These are phyloP conservation scores for Hylomyscus alleni DNA, from an alignment of 2,797 vertebrate species.

Conservation along the genomic window DNA sequence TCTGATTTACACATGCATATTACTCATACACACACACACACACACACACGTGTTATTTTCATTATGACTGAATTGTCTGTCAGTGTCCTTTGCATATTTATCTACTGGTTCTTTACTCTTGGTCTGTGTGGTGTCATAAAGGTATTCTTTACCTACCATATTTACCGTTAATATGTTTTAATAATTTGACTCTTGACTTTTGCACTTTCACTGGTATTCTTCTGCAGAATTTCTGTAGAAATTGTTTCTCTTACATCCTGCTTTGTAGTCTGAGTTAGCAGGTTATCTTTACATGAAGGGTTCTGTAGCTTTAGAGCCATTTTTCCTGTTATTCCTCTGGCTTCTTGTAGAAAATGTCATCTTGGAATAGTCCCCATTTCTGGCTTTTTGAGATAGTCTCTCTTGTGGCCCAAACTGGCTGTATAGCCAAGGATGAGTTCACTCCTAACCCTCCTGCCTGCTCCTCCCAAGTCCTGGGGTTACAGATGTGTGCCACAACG, in stretches of 20 bases:
- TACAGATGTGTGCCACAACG: not conserved
- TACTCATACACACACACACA: no score
- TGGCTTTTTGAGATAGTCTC: not conserved
- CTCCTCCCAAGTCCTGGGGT: not conserved
- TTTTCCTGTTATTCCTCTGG: slow-evolving; percentile 28
- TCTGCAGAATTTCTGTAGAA: not conserved
- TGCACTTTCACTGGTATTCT: slow-evolving; percentile 21
- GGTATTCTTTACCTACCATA: not conserved
- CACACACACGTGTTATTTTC: not conserved
- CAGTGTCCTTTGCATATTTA: not conserved
- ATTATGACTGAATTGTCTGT: slow-evolving; percentile 1
- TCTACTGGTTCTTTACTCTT: not conserved
- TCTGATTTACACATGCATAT: not conserved
- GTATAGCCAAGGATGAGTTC: not conserved
- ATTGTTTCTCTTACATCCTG: not conserved
- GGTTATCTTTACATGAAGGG: not conserved
- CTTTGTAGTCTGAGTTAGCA: slow-evolving; percentile 37
- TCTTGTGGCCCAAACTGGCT: not conserved
- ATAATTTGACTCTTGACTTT: slow-evolving; percentile 28
- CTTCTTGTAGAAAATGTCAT: slow-evolving; percentile 17
- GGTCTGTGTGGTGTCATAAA: not conserved
- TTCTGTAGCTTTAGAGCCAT: not conserved
- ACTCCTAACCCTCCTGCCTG: not conserved
- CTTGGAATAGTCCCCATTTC: not conserved
- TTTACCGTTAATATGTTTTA: slow-evolving; percentile 17